Evolutionary conservation across 2,888 invertebrate species (phyloP), one percentile per base, ranked within the genome.

Genomic region (Lathronympha strigana): DNA sequence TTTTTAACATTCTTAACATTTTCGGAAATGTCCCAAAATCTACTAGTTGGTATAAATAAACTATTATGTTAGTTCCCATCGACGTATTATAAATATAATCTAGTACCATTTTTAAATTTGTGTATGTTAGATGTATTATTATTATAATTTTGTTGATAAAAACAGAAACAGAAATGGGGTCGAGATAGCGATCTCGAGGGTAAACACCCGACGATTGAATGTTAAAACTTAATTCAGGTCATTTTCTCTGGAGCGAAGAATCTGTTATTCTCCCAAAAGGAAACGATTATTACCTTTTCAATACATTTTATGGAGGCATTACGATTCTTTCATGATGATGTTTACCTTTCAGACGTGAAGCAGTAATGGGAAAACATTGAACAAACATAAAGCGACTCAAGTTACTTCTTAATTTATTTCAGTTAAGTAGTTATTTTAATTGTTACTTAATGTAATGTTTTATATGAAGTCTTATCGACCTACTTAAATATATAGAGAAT

Each of bases 141-240:
- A 63, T 58, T 66, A 63, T 70, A 67, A 70, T 67, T 67, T 51
- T 61, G 69, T 60, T 68, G 69, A 67, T 72, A 68, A 71, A 69
- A 71, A 71, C 69, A 68, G 67, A 73, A 66, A 61, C 53, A 68
- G 69, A 66, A 71, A 64, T 68, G 53, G 72, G 73, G 75, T 73
- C 67, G 47, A 69, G 54, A 63, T 73, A 75, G 76, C 75, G 76
- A 79, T 85, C 87, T 86, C 86, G 72, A 78, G 88, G 86, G 88
- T 79, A 87, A 84, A 86, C 84, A 85, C 74, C 83, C 81, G 83
- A 80, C 86, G 89, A 89, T 90, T 89, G 87, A 90, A 90, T 90
- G 85, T 90, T 84, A 90, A 90, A 90, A 88, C 88, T 89, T 89
- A 88, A 89, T 89, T 87, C 84, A 82, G 85, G 86, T 89, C 83